Evolutionary conservation across 2,113 vertebrate species (phyloP).

Genomic region (Brachyhypopomus gauderio): DNA sequence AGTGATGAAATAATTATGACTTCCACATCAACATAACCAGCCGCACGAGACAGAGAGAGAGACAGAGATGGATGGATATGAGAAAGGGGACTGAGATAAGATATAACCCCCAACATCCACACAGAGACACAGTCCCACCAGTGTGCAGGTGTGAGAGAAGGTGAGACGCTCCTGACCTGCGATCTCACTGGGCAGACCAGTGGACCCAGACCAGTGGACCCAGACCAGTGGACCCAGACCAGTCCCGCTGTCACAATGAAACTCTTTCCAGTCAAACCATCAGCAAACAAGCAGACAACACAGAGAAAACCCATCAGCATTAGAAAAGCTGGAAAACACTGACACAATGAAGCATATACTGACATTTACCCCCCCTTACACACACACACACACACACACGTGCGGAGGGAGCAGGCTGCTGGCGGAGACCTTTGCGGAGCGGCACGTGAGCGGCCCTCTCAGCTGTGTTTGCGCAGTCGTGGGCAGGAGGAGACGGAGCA

Average conservation of each 20-base stretch:
- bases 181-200: neutral
- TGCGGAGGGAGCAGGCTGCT: slow-evolving; percentile 56
- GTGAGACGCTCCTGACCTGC: neutral
- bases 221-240: slow-evolving; percentile 33
- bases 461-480: slow-evolving; percentile 81
- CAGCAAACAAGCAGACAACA: slow-evolving; percentile 55
- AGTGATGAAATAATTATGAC: too few species aligned
- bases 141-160: slow-evolving; percentile 25
- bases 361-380: slow-evolving; percentile 46
- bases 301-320: slow-evolving; percentile 57
- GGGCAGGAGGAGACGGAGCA: slow-evolving; percentile 66
- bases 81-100: neutral
- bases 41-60: too few species aligned
- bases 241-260: slow-evolving; percentile 32
- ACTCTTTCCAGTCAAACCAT: slow-evolving; percentile 56
- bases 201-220: slow-evolving; percentile 30
- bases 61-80: neutral
- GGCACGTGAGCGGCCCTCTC: slow-evolving; percentile 80
- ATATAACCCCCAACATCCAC: slow-evolving; percentile 29
- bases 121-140: neutral
- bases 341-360: slow-evolving; percentile 54
- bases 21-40: too few species aligned
- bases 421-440: slow-evolving; percentile 62
- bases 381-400: slow-evolving; percentile 56
- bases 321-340: slow-evolving; percentile 50